These are phyloP conservation scores for Drosophila robusta DNA, from an alignment of 2,888 invertebrate genomes.

Conservation along the genomic window DNA sequence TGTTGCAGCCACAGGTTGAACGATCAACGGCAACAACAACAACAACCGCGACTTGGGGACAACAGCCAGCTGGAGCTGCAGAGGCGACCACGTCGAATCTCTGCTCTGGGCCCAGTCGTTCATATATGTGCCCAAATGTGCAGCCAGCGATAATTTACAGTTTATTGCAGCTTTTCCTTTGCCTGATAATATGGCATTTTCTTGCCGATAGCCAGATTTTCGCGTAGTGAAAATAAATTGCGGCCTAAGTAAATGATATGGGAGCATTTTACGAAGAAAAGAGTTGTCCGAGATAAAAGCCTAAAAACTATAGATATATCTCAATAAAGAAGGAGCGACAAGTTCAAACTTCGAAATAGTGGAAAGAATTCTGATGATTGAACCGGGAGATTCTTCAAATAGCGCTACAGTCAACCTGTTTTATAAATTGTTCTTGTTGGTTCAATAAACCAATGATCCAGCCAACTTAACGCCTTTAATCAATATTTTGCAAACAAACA, in stretches of 20 bases:
- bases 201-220: slow-evolving; percentile 16
- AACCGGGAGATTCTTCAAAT: too few species aligned
- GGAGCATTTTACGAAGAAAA: not conserved
- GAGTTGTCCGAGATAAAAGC: too few species aligned
- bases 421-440: too few species aligned
- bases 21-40: slow-evolving; percentile 17
- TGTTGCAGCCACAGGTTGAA: slow-evolving; percentile 45
- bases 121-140: slow-evolving; percentile 44
- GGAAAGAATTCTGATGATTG: too few species aligned
- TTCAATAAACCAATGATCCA: too few species aligned
- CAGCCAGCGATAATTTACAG: slow-evolving; percentile 43
- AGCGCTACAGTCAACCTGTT: too few species aligned
- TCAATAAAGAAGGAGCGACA: too few species aligned
- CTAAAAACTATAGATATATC: too few species aligned
- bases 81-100: slow-evolving; percentile 36
- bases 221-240: slow-evolving; percentile 17
- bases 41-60: slow-evolving; percentile 34
- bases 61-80: slow-evolving; percentile 10
- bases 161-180: slow-evolving; percentile 31
- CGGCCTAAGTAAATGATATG: not conserved
- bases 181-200: slow-evolving; percentile 25
- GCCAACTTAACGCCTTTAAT: too few species aligned
- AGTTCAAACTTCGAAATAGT: too few species aligned
- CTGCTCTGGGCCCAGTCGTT: slow-evolving; percentile 31
- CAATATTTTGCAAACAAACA: too few species aligned